phyloP scores from a whole-genome alignment of 2,113 vertebrate genomes.

The Solenodon paradoxus region DNA sequence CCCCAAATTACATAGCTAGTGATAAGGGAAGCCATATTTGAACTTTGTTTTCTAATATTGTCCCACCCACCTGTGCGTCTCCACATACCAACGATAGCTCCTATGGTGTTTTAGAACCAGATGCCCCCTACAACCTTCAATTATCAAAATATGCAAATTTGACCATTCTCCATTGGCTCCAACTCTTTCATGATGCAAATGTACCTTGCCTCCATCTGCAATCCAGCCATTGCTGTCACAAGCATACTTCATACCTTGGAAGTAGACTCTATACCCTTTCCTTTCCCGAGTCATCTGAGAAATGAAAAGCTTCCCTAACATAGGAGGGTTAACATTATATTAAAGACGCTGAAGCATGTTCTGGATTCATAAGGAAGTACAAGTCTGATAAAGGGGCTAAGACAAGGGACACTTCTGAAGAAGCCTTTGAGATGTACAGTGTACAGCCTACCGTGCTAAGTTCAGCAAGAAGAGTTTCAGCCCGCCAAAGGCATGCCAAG shows the following conservation, averaged over 20 bases:
- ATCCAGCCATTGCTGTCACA: background rate
- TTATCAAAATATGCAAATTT: background rate
- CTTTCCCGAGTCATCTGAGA: background rate
- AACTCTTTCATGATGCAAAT: background rate
- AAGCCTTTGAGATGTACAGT: background rate
- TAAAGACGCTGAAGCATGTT: background rate
- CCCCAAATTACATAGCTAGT: background rate
- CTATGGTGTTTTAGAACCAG: background rate
- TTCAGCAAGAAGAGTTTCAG: background rate
- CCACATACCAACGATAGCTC: background rate
- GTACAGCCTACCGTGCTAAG: background rate
- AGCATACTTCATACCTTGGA: background rate
- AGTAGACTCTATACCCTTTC: background rate
- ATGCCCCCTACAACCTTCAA: background rate
- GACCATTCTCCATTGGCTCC: background rate
- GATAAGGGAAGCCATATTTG: background rate
- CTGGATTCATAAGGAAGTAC: background rate
- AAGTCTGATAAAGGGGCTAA: background rate
- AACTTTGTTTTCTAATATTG: background rate
- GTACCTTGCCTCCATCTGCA: background rate
- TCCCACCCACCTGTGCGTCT: background rate
- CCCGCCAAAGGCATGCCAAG: background rate
- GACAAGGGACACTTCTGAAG: background rate
- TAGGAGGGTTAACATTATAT: background rate
- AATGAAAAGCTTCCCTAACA: background rate